Conservation (phyloP, 2,113 vertebrate species). For the Corythaeola cristata region DNA sequence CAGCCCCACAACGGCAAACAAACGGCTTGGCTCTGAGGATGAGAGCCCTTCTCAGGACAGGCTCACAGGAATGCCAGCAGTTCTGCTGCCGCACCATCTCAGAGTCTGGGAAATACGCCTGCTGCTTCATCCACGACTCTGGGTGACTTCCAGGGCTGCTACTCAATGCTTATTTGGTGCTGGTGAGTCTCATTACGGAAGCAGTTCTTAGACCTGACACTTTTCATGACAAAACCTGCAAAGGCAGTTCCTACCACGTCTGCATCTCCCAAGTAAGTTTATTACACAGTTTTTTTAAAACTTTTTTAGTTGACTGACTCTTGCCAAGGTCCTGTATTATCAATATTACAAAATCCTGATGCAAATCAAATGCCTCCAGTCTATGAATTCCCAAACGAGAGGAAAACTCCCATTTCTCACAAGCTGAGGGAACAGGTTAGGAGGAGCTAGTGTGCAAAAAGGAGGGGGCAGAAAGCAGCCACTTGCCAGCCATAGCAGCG, state of each 20-base stretch:
- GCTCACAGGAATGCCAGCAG: neutral
- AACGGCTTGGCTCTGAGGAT: neutral
- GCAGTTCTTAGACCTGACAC: neutral
- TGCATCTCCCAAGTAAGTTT: neutral
- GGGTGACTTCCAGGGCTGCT: conserved; percentile 15
- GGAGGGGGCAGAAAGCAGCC: neutral
- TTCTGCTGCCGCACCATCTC: neutral
- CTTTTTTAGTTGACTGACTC: neutral
- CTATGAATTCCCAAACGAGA: neutral
- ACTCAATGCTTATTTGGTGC: neutral
- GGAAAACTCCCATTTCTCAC: neutral
- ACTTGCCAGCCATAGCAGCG: rapidly evolving
- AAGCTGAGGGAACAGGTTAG: neutral
- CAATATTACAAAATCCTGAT: neutral
- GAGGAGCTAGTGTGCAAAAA: neutral
- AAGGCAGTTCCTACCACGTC: neutral
- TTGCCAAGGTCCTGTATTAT: neutral
- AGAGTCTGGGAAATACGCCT: neutral
- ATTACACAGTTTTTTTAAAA: neutral
- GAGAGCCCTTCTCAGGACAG: neutral
- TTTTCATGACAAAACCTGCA: neutral
- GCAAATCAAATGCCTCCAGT: neutral
- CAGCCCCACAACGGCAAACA: neutral
- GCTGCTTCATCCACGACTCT: neutral
- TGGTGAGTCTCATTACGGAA: neutral